Conservation (phyloP, 92 coral and sea anemone species). For the Zoanthus sociatus region DNA sequence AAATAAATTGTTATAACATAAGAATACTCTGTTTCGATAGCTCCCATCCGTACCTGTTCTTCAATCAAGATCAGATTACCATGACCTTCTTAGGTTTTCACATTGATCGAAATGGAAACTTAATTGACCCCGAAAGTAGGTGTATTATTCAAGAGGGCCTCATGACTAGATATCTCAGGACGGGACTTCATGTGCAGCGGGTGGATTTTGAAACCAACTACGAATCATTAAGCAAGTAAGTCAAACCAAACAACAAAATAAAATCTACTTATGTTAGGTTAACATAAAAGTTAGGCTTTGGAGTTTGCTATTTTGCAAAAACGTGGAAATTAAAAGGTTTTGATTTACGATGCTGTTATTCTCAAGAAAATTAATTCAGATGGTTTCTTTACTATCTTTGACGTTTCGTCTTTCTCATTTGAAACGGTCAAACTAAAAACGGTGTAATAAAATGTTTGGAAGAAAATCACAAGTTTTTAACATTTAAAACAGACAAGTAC, state of each 20-base stretch:
- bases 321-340: too few species aligned
- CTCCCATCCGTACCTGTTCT: conserved; percentile 93
- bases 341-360: too few species aligned
- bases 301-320: too few species aligned
- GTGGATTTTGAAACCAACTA: conserved; percentile 85
- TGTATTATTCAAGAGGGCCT: conserved; percentile 62
- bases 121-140: conserved; percentile 74
- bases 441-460: too few species aligned
- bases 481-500: too few species aligned
- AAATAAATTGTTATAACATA: background rate
- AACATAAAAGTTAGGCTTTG: too few species aligned
- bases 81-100: conserved; percentile 93
- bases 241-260: background rate
- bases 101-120: conserved; percentile 78
- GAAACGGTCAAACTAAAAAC: too few species aligned
- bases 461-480: too few species aligned
- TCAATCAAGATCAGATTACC: conserved; percentile 83
- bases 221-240: conserved; percentile 79
- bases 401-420: too few species aligned
- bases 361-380: too few species aligned
- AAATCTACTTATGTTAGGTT: too few species aligned
- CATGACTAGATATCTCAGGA: conserved; percentile 77
- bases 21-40: background rate
- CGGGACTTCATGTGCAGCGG: conserved; percentile 76
- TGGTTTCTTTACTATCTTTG: too few species aligned